Evolutionary conservation across 2,113 vertebrate species (phyloP).

Genomic region (Arothron firmamentum): DNA sequence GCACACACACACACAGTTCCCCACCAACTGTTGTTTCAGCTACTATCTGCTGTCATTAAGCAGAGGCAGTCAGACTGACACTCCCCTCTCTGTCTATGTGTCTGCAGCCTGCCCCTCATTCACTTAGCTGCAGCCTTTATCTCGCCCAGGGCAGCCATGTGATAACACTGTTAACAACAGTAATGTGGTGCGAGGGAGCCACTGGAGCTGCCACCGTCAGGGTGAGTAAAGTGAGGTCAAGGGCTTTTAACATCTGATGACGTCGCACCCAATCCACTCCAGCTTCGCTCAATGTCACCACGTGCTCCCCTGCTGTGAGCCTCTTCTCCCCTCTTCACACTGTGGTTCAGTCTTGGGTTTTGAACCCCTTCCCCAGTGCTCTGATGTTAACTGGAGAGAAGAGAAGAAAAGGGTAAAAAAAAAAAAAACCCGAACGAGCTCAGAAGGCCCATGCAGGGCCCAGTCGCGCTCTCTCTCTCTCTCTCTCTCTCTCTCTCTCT

Average conservation of each 20-base stretch:
- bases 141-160: constrained; percentile 62
- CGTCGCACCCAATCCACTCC: constrained; percentile 12
- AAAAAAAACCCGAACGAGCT: constrained; percentile 26
- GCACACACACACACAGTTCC: constrained; percentile 49
- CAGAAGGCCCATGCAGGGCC: constrained; percentile 44
- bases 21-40: constrained; percentile 51
- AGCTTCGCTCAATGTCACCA: constrained; percentile 2
- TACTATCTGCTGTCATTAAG: constrained; percentile 71
- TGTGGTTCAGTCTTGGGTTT: constrained; percentile 23
- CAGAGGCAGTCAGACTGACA: constrained; percentile 63
- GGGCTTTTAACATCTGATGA: constrained; percentile 59
- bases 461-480: too few relatives aligned
- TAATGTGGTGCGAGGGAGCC: constrained; percentile 62
- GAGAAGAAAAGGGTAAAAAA: not conserved
- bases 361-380: constrained; percentile 25
- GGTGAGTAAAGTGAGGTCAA: constrained; percentile 64
- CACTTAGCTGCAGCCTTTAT: constrained; percentile 68
- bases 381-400: constrained; percentile 42
- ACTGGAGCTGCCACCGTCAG: constrained; percentile 60
- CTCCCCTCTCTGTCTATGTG: constrained; percentile 40
- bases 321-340: constrained; percentile 9
- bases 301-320: not conserved
- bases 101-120: constrained; percentile 55
- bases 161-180: constrained; percentile 78
- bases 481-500: constrained; percentile 23